Evolutionary conservation across 2,888 invertebrate genomes (phyloP), one percentile per base, ranked within the genome.

Genomic region (Tholera decimalis): DNA sequence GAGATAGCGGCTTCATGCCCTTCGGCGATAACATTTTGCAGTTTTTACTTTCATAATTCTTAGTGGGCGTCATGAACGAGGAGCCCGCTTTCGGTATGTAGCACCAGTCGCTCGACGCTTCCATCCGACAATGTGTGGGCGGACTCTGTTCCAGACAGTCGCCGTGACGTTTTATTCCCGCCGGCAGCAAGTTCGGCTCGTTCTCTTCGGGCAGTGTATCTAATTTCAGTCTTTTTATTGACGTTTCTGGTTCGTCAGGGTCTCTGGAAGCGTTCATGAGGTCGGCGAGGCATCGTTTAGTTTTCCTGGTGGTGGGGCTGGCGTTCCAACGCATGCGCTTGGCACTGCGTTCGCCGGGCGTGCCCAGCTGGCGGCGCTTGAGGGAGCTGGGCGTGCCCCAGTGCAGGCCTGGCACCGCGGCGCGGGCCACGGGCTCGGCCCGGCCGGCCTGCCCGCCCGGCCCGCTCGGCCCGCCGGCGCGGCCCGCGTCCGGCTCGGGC

Each of bases 351-450:
- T 89, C 84, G 20, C 80, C 72, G 2, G 91, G 88, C 2, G 91
- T 85, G 5, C 79, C 68, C 3, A 72, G 46, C 37, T 82, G 86
- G 0, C 96, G 86, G 0, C 96, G 91, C 74, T 95, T 96, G 1
- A 95, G 70, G 0, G 96, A 95, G 56, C 91, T 89, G 0, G 96
- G 96, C 1, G 96, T 96, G 15, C 91, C 89, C 90, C 92, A 91
- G 13, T 82, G 83, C 39, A 84, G 73, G 15, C 70, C 28, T 35
- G 68, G 77, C 15, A 83, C 69, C 54, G 88, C 89, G 0, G 79
- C 51, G 39, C 86, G 85, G 8, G 90, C 90, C 7, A 83, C 87
- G 2, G 70, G 43, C 65, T 88, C 88, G 15, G 88, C 84, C 22
- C 80, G 80, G 24, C 97, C 97, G 6, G 89, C 86, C 47, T 91